Evolutionary conservation across 2,888 invertebrate genomes (phyloP).

Genomic region (Scaeva pyrastri): DNA sequence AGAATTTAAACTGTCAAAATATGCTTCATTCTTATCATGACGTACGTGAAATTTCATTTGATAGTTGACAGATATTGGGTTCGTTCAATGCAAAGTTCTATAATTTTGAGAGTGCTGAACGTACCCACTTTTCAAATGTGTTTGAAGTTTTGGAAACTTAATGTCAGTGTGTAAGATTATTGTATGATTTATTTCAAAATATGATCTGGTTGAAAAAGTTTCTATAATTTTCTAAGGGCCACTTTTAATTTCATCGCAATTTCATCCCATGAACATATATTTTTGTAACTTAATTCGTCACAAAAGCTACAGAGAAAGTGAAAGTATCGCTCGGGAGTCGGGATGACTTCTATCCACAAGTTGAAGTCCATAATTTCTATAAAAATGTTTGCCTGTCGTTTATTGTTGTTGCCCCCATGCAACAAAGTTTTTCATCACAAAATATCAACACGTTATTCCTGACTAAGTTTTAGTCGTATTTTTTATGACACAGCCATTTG

Average conservation of each 20-base stretch:
- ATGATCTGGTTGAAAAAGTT: background rate
- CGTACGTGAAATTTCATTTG: too few species aligned
- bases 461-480: background rate
- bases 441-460: background rate
- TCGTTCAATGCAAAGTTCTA: too few species aligned
- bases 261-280: background rate
- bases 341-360: background rate
- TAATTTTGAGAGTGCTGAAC: too few species aligned
- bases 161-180: too few species aligned
- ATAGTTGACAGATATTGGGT: too few species aligned
- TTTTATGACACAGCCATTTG: slow-evolving; percentile 22
- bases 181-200: too few species aligned
- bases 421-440: background rate
- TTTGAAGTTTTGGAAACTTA: too few species aligned
- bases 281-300: background rate
- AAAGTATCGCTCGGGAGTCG: background rate
- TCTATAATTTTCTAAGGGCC: background rate
- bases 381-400: background rate
- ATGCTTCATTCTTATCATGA: too few species aligned
- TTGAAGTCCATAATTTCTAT: background rate
- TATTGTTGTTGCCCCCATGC: background rate
- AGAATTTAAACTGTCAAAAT: too few species aligned
- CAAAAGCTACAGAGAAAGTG: background rate
- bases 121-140: too few species aligned
- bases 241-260: background rate